Base-by-base conservation (phyloP, 2,797 vertebrate species). In the Lophius americanus region DNA sequence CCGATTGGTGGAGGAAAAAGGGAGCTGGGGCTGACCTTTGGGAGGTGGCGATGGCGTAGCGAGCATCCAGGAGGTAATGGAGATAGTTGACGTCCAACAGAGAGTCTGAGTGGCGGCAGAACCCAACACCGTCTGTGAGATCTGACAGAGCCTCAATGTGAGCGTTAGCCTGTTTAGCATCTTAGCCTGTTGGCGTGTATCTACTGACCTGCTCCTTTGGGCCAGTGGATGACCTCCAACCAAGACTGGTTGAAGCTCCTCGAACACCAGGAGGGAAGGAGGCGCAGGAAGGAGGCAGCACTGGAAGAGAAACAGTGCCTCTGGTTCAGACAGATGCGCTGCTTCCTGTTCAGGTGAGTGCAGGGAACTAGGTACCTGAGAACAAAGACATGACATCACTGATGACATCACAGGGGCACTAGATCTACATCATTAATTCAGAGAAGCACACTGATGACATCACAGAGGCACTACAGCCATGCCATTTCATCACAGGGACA, bases 61-160 rank as follows among this genome's bases (percentile, higher is more conserved):
- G 92, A n/a, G 97, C 97, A 56, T 98, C 97, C 52, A 88, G 94
- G 44, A 99, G 94, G 83, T 99, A 99, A 70, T 97, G 95, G 53
- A 97, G 93, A 83, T 98, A 99, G 91, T 96, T 97, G 38, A 94
- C 93, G 47, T 97, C 95, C 89, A 96, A 90, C 55, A 92, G 46
- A 6, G 91, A 92, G 67, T 95, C 95, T 0, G 75, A 93, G 39
- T 93, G 92, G 47, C 94, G 91, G 53, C 91, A 84, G 4, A 93
- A 94, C 1, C 93, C 93, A 0, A 90, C 85, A 0, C 82, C 85
- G 70, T 91, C 89, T 0, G 82, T 78, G 36, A 71, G 70, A n/a
- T 90, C 89, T 77, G 65, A 65, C 37, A 7, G 0, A 68, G 9
- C 9, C 2, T 6, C 1, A 1, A 7, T 3, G 14, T 71, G 2